Conservation (phyloP, 2,113 vertebrate genomes). For the Crotalus helleri region DNA sequence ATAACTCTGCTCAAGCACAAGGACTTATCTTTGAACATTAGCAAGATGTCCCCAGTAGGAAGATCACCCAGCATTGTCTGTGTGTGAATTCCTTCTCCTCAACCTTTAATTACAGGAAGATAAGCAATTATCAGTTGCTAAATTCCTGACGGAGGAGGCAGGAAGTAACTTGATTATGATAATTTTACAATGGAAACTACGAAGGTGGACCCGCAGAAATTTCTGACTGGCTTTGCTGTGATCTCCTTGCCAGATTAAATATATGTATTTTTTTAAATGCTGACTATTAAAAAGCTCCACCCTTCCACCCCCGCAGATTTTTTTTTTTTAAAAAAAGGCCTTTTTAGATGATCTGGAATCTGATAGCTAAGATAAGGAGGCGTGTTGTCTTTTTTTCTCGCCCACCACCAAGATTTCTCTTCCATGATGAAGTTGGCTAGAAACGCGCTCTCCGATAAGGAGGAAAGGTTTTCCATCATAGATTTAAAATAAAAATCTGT, state of each 20-base stretch:
- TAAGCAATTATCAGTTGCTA: background rate
- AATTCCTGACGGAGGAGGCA: background rate
- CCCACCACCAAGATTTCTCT: background rate
- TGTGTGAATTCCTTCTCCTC: background rate
- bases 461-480: background rate
- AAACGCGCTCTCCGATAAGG: background rate
- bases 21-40: background rate
- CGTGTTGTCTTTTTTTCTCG: background rate
- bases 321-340: background rate
- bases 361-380: background rate
- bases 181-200: background rate
- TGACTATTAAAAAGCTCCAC: background rate
- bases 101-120: background rate
- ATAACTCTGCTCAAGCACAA: background rate
- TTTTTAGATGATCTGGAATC: background rate
- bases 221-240: background rate
- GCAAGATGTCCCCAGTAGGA: background rate
- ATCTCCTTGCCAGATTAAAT: background rate
- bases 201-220: background rate
- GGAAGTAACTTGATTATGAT: background rate
- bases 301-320: background rate
- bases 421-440: background rate
- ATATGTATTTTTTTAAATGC: background rate
- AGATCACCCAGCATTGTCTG: background rate
- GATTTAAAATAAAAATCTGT: background rate